These are phyloP conservation scores for Anniella stebbinsi DNA, from an alignment of 2,797 vertebrate species.

Conservation along the genomic window DNA sequence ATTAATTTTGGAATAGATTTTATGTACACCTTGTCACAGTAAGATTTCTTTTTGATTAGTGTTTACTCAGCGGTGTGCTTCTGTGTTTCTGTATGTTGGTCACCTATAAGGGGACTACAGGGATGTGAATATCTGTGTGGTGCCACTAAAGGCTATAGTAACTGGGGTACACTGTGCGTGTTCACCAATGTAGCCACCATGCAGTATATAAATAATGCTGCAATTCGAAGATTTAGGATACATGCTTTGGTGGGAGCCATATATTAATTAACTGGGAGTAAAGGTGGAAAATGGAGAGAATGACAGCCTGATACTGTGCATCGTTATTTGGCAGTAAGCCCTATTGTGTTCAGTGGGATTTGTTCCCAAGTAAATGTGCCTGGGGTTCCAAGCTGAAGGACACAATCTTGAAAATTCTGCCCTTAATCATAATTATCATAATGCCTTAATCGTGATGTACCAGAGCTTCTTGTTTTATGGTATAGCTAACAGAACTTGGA, in stretches of 20 bases:
- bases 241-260: rapidly evolving
- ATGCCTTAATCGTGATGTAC: background rate
- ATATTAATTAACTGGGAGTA: rapidly evolving
- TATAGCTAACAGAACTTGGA: background rate
- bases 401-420: background rate
- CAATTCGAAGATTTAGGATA: background rate
- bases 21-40: background rate
- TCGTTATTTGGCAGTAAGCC: background rate
- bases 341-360: background rate
- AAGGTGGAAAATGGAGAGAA: background rate
- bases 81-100: background rate
- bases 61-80: background rate
- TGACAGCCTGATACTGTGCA: rapidly evolving
- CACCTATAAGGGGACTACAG: background rate
- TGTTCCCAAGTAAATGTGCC: background rate
- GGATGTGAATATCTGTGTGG: background rate
- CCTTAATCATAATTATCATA: background rate
- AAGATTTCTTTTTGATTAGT: background rate
- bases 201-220: background rate
- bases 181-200: background rate
- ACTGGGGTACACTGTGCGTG: background rate
- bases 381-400: background rate
- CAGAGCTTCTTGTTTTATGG: background rate
- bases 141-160: background rate
- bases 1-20: background rate